Base-by-base conservation (phyloP, 1,140 invertebrate genomes). In the Chironomus striatipennis region DNA sequence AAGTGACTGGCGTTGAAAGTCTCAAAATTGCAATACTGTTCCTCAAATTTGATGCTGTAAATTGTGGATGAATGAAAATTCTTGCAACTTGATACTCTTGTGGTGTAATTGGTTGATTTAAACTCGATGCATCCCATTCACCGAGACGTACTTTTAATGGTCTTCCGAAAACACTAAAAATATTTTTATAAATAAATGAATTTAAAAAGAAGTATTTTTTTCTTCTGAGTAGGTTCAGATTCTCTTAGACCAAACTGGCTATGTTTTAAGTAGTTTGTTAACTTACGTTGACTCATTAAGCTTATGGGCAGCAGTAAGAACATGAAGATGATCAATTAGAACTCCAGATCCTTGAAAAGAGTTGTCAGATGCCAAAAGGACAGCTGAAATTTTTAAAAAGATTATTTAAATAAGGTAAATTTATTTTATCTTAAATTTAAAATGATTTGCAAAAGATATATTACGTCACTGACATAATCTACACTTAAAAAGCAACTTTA, bases 11-110 rank as follows among this genome's bases (percentile, higher is more conserved):
- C 0, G 83, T 77, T 2, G 84, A 81, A 0, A 93, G 77, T 73
- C 85, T 83, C 21, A 93, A 79, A 0, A 93, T 80, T 18, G 90
- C 90, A 57, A 93, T 80, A 77, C 92, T 89, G 77, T 91, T 91
- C 43, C 88, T 85, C 9, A 93, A 80, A 77, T 89, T 91, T 24
- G 82, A 83, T 0, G 86, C 79, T 78, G 89, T 89, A 78, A 86
- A 93, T 5, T 85, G 81, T 0, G 89, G 88, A 78, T 93, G 90
- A 18, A 87, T 81, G 65, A 86, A 86, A 10, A 91, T 85, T 76
- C 81, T 84, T 2, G 79, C 77, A 0, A 89, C 79, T 6, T 76
- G 81, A 73, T 87, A 86, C 76, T 91, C 89, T 76, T 88, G 82
- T 74, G 85, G 87, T 4, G 87, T 84, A 70, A 89, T 84, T 0